phyloP scores from a whole-genome alignment of 2,888 invertebrate genomes.

The Chrysolina oricalcia region DNA sequence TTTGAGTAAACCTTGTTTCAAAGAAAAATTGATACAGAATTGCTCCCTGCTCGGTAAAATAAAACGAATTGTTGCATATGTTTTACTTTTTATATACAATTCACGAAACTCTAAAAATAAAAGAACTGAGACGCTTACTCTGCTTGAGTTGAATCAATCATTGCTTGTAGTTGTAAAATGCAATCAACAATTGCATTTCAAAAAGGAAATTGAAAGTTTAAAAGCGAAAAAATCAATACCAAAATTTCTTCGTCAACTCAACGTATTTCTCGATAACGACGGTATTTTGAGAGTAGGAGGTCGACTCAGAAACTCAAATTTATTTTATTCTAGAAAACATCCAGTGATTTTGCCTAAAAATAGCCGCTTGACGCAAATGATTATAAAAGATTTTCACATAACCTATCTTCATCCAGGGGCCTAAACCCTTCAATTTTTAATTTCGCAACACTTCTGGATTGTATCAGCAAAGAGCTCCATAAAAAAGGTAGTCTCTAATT shows the following conservation, averaged over 20 bases:
- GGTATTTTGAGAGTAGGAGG: neutral
- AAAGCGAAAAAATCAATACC: neutral
- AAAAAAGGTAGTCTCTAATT: constrained; percentile 1
- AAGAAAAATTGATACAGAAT: neutral
- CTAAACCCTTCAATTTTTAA: neutral
- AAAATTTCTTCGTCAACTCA: neutral
- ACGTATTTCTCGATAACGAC: constrained; percentile 1
- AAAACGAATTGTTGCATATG: neutral
- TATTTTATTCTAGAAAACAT: neutral
- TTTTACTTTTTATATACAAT: neutral
- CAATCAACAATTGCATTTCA: neutral
- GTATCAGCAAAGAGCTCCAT: constrained; percentile 7
- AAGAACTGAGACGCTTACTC: neutral
- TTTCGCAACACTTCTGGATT: constrained; percentile 1
- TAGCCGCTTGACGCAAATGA: neutral
- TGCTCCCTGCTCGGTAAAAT: neutral
- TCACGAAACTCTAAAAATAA: neutral
- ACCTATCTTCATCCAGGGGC: too few species aligned
- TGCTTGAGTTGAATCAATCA: neutral
- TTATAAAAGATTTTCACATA: neutral
- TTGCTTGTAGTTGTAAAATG: neutral
- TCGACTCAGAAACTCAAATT: neutral
- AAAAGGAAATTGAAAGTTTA: neutral
- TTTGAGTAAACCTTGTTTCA: neutral
- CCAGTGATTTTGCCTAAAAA: neutral